These are phyloP conservation scores for Microcebus lehilahytsara DNA, from an alignment of 2,113 vertebrate genomes.

Conservation along the genomic window DNA sequence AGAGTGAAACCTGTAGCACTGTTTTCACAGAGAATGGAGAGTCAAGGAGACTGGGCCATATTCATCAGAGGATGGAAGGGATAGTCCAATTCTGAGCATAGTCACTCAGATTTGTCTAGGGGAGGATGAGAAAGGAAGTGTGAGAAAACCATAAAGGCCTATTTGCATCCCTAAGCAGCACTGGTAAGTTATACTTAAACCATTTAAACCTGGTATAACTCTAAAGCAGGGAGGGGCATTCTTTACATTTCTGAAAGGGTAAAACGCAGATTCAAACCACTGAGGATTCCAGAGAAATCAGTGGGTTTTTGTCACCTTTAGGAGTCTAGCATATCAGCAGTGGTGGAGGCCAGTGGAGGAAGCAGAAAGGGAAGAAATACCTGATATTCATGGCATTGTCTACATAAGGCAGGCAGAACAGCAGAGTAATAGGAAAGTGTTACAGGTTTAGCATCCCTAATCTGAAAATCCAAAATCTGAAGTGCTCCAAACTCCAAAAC, in stretches of 20 bases:
- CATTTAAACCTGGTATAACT: not conserved
- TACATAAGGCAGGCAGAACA: not conserved
- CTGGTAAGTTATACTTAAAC: not conserved
- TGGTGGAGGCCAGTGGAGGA: not conserved
- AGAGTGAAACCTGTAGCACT: not conserved
- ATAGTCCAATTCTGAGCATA: not conserved
- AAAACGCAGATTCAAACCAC: not conserved
- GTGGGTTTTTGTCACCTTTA: not conserved
- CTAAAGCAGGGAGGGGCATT: not conserved
- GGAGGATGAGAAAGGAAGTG: not conserved
- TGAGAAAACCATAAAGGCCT: not conserved
- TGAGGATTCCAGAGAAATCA: not conserved
- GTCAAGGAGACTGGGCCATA: not conserved
- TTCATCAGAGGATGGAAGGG: not conserved
- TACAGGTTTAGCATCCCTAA: not conserved
- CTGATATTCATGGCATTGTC: not conserved
- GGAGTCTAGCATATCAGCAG: not conserved
- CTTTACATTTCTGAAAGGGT: not conserved
- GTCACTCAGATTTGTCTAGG: not conserved
- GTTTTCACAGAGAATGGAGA: not conserved
- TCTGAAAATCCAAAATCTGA: not conserved
- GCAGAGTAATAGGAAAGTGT: not conserved
- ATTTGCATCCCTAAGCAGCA: not conserved
- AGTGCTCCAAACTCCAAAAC: not conserved
- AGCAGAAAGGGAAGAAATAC: not conserved